Percentiles rank a stretch among this genome's conserved stretches.
phyloP scores from a whole-genome alignment of 2,797 vertebrate genomes.

The Sorex maritimensis region DNA sequence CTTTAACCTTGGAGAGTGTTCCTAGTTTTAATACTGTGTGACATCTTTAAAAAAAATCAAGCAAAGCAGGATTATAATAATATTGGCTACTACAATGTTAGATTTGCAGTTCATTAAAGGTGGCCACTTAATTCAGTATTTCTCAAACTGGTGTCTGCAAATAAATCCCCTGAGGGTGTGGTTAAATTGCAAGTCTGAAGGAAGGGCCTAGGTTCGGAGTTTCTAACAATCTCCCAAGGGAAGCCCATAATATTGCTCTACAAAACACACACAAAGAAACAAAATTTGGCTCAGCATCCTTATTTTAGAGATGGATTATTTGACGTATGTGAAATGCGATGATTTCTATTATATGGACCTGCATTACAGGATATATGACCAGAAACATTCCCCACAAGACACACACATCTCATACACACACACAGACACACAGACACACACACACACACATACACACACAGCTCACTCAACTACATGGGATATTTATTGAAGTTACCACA shows the following conservation, averaged over 20 bases:
- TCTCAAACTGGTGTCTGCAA: background rate
- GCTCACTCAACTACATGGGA: background rate
- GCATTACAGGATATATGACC: no score
- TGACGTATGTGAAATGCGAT: background rate
- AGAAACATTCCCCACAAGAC: background rate
- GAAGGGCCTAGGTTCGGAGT: background rate
- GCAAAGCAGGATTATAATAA: background rate
- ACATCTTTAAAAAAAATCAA: background rate
- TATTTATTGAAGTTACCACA: background rate
- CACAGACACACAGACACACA: background rate
- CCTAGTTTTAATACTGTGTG: constrained; percentile 2
- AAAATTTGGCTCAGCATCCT: background rate
- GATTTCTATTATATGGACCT: background rate
- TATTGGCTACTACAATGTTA: background rate
- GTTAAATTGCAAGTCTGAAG: background rate
- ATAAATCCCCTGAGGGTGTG: background rate
- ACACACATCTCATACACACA: background rate
- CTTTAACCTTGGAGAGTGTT: background rate
- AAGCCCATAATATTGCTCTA: background rate
- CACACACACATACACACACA: background rate
- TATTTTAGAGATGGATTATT: constrained; percentile 35
- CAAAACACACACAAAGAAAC: background rate
- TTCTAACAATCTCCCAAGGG: background rate
- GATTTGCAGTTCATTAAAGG: background rate
- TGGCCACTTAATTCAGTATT: background rate